Evolutionary conservation across 2,888 invertebrate species (phyloP).

Genomic region (Noctua fimbriata): DNA sequence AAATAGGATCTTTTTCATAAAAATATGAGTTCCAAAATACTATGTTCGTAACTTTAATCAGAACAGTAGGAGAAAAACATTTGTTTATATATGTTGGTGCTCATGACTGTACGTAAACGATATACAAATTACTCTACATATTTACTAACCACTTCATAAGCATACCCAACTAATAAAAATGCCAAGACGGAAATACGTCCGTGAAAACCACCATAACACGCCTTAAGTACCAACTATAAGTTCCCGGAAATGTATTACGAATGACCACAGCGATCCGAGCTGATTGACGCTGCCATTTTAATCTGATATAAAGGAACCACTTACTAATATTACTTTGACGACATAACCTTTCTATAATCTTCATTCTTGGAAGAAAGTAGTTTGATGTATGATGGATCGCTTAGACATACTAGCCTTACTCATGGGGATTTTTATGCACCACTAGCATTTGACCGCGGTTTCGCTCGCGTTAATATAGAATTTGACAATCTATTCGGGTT

Average conservation of each 20-base stretch:
- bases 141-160: constrained; percentile 3
- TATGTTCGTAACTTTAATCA: too few relatives aligned
- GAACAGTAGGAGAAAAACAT: too few relatives aligned
- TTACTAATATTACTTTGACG: constrained; percentile 58
- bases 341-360: constrained; percentile 27
- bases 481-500: too few relatives aligned
- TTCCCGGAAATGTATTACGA: constrained; percentile 23
- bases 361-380: constrained; percentile 25
- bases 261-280: constrained; percentile 18
- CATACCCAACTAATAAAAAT: constrained; percentile 31
- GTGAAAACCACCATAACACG: constrained; percentile 27
- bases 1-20: too few relatives aligned
- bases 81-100: too few relatives aligned
- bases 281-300: constrained; percentile 51
- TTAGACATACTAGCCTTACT: background rate
- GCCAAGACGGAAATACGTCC: constrained; percentile 15
- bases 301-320: constrained; percentile 63
- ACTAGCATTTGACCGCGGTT: too few relatives aligned
- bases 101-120: too few relatives aligned
- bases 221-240: constrained; percentile 28
- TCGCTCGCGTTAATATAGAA: too few relatives aligned
- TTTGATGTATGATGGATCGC: constrained; percentile 4
- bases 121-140: background rate
- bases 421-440: background rate
- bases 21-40: too few relatives aligned